Base-by-base conservation (phyloP, 2,113 vertebrate genomes). In the Poicephalus meyeri region DNA sequence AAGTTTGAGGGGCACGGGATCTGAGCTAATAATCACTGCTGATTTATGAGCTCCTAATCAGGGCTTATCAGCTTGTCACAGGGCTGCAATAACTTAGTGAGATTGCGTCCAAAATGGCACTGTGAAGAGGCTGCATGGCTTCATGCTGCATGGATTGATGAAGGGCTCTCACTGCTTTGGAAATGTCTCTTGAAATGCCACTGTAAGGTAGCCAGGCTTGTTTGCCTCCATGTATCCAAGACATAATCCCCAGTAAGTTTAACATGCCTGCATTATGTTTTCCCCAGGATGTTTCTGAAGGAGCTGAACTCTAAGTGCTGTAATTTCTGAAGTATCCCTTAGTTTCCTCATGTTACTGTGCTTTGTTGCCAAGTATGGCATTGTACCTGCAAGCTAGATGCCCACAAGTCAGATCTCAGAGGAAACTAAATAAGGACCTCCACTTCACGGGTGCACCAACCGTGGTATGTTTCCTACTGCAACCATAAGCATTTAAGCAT, bases 91-190 rank as follows among this genome's bases (percentile, higher is more conserved):
- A 82, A 80, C 37, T 69, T 79, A 44, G 61, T 6, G 37, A 85
- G 20, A 13, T 42, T 82, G 33, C 39, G 12, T 94, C 68, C 66
- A 91, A 80, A 85, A 37, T 0, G 0, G 9, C 1, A 2, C 23
- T 68, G 12, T 50, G 42, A 42, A 64, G 46, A 58, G 11, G 15
- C 19, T 71, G 46, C 37, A 7, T 21, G 31, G 11, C 35, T 85
- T 80, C 6, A 2, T 52, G 63, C 33, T 4, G 3, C 16, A 0
- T 23, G 33, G 47, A 35, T 26, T 21, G 29, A 72, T 0, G 2
- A 58, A 52, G 6, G 14, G n/a, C 31, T 33, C 58, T 86, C 47
- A 33, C 8, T 15, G 12, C 0, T 1, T 13, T 20, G 39, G 76
- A 82, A 94, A 64, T 21, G 23, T 41, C 37, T 41, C 44, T 37